Percentiles rank a stretch among this genome's conserved stretches.
phyloP scores from a whole-genome alignment of 2,797 vertebrate genomes.

The Myotis planiceps region DNA sequence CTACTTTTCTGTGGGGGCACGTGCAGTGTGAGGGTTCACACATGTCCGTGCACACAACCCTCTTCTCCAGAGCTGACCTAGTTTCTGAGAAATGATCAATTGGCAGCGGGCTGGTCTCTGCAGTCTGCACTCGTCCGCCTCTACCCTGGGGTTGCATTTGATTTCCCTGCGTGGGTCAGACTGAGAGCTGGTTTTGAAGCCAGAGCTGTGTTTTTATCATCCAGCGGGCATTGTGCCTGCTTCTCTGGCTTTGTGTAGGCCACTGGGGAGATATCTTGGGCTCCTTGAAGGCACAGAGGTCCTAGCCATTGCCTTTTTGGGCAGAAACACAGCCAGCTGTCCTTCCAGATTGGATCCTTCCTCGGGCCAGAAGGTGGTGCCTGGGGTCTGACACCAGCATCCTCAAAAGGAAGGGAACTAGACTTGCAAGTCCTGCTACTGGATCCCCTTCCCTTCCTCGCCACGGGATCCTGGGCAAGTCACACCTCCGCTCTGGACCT shows the following conservation, averaged over 20 bases:
- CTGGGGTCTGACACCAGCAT: not conserved
- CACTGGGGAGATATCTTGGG: no score
- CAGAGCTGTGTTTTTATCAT: not conserved
- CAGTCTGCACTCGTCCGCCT: accelerated
- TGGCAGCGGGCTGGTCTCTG: not conserved
- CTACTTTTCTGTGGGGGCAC: not conserved
- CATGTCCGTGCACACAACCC: no score
- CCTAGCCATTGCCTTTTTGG: not conserved
- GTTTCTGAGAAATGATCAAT: conserved; percentile 29
- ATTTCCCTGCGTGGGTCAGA: not conserved
- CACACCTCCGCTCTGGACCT: not conserved
- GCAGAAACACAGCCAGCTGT: not conserved
- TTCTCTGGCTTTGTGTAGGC: not conserved
- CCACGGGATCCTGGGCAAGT: accelerated
- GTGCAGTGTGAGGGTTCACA: accelerated
- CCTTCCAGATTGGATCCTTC: not conserved
- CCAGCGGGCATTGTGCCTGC: not conserved
- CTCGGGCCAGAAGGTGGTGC: not conserved
- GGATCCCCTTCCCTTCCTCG: not conserved
- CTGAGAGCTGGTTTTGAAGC: not conserved
- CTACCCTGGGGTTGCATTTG: not conserved
- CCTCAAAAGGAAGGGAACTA: not conserved
- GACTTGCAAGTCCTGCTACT: no score
- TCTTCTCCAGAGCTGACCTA: not conserved
- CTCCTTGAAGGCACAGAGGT: not conserved